Conservation (phyloP, 2,113 vertebrate species). For the Gadus chalcogrammus region DNA sequence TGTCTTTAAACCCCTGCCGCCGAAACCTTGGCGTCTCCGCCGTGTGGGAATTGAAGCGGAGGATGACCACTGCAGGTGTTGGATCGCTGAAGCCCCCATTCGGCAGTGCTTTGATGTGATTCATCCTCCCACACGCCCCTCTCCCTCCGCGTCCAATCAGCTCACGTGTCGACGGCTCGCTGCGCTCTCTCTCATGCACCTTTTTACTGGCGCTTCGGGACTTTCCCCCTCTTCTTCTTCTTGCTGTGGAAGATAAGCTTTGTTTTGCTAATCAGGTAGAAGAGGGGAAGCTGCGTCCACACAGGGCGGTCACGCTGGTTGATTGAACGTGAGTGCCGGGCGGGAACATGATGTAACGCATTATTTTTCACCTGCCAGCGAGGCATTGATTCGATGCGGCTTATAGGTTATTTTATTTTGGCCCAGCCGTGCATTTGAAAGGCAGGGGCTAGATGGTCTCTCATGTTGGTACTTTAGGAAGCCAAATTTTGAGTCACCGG, state of each 20-base stretch:
- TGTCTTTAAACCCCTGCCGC: slow-evolving; percentile 36
- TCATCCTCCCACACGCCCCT: slow-evolving; percentile 40
- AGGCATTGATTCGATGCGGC: too few relatives aligned
- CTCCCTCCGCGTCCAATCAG: slow-evolving; percentile 32
- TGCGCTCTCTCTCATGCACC: slow-evolving; percentile 41
- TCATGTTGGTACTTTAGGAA: too few relatives aligned
- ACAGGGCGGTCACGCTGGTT: slow-evolving; percentile 44
- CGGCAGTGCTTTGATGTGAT: slow-evolving; percentile 58
- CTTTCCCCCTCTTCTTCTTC: slow-evolving; percentile 31
- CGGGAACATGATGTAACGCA: too few relatives aligned
- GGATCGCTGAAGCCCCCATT: slow-evolving; percentile 35
- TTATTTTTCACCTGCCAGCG: too few relatives aligned
- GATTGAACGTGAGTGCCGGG: neutral
- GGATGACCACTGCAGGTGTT: slow-evolving; percentile 52
- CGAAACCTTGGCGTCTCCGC: slow-evolving; percentile 20
- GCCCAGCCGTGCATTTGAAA: too few relatives aligned
- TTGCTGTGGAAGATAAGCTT: slow-evolving; percentile 57
- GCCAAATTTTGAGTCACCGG: too few relatives aligned
- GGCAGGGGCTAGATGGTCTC: too few relatives aligned
- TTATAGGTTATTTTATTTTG: too few relatives aligned
- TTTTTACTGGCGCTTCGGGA: slow-evolving; percentile 37
- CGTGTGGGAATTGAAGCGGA: slow-evolving; percentile 50
- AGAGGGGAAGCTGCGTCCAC: slow-evolving; percentile 4
- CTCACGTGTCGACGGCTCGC: too few relatives aligned
- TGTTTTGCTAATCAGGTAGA: slow-evolving; percentile 60